Percentiles rank a stretch among this genome's conserved stretches.
These are phyloP conservation scores for Drosophila jambulina DNA, from an alignment of 1,140 invertebrate genomes.

Conservation along the genomic window DNA sequence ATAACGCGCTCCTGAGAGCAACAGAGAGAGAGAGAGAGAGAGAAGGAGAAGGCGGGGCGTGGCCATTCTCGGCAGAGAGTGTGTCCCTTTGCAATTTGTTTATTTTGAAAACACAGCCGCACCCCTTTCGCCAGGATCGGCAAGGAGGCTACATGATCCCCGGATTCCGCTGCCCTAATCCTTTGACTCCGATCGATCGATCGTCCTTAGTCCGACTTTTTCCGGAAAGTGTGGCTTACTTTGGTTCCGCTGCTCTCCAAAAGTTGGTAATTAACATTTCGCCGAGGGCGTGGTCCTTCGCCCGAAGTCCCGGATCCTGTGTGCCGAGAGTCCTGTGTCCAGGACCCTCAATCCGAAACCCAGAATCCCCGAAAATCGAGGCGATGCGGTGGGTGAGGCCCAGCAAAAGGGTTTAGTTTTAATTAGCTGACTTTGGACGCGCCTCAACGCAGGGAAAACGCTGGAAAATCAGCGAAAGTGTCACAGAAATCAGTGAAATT, in stretches of 20 bases:
- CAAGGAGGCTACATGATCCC: constrained; percentile 41
- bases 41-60: constrained; percentile 27
- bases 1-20: background rate
- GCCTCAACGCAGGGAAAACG: constrained; percentile 10
- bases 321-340: background rate
- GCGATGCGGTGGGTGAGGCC: constrained; percentile 14
- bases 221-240: constrained; percentile 82
- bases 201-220: constrained; percentile 53
- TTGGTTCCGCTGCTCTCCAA: constrained; percentile 72
- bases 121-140: constrained; percentile 64
- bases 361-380: constrained; percentile 7
- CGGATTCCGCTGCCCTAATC: constrained; percentile 52
- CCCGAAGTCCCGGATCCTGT: constrained; percentile 2
- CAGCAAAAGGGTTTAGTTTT: constrained; percentile 53
- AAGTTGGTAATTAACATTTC: constrained; percentile 76
- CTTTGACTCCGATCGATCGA: constrained; percentile 66
- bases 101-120: constrained; percentile 81
- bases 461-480: constrained; percentile 18
- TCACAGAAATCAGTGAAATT: constrained; percentile 15
- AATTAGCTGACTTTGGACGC: constrained; percentile 67
- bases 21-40: background rate
- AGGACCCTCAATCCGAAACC: background rate
- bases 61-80: constrained; percentile 5
- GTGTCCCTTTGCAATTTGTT: constrained; percentile 74
- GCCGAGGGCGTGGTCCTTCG: constrained; percentile 17